Conservation (phyloP, 92 coral and sea anemone species). For the Montipora capitata region DNA sequence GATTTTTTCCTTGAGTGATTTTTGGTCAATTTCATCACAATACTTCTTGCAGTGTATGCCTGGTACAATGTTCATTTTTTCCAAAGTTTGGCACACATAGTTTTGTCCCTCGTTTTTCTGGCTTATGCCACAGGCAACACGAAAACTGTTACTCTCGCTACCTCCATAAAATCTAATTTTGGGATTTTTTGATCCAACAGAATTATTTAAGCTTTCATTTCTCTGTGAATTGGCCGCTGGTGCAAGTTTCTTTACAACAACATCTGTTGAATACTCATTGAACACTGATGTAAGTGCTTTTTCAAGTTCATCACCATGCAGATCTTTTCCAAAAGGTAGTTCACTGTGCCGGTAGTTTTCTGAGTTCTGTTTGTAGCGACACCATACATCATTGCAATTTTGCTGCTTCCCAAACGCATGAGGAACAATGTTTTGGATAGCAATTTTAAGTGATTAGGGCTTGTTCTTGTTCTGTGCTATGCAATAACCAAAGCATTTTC, state of each 20-base stretch:
- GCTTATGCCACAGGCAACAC: constrained; percentile 68
- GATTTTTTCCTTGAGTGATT: constrained; percentile 17
- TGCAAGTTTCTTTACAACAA: constrained; percentile 11
- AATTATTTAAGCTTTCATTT: constrained; percentile 44
- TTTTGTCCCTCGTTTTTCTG: constrained; percentile 55
- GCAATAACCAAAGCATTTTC: constrained; percentile 59
- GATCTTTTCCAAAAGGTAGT: constrained; percentile 59
- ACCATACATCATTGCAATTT: constrained; percentile 37
- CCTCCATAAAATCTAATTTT: constrained; percentile 70
- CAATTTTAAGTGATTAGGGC: constrained; percentile 33
- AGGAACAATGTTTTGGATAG: constrained; percentile 56
- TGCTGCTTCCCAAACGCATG: constrained; percentile 64
- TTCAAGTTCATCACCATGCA: constrained; percentile 33
- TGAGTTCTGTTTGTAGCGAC: constrained; percentile 38
- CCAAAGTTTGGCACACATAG: too few relatives aligned
- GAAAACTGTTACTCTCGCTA: constrained; percentile 60
- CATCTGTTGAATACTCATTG: constrained; percentile 36
- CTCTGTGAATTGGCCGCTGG: constrained; percentile 43
- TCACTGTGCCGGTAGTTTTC: constrained; percentile 18
- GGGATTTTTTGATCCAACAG: constrained; percentile 66
- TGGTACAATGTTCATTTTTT: constrained; percentile 43
- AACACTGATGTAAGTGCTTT: background rate
- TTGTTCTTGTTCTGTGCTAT: constrained; percentile 56
- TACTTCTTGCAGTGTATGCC: constrained; percentile 40
- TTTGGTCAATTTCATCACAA: constrained; percentile 30